phyloP scores from a whole-genome alignment of 2,888 invertebrate species.

The Andrena flavipes region DNA sequence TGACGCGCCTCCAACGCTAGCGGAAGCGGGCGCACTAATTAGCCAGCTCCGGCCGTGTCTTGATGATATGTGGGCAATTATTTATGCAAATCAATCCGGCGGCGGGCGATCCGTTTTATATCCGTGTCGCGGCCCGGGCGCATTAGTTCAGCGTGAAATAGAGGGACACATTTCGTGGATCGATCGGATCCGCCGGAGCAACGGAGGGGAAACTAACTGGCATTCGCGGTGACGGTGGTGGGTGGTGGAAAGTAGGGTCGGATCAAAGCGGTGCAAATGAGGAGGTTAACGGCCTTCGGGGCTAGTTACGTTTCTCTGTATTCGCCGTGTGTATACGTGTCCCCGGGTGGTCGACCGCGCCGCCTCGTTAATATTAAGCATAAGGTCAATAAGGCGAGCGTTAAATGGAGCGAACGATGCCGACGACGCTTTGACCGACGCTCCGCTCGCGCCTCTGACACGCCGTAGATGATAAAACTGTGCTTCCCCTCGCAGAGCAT shows the following conservation, averaged over 20 bases:
- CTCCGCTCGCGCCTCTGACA: background rate
- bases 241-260: constrained; percentile 71
- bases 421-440: constrained; percentile 18
- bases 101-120: constrained; percentile 63
- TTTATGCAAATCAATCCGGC: constrained; percentile 69
- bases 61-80: constrained; percentile 69
- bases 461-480: background rate
- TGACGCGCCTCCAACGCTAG: constrained; percentile 13
- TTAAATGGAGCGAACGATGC: constrained; percentile 45
- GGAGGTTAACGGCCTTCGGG: constrained; percentile 72
- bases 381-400: constrained; percentile 57
- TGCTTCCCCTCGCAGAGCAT: background rate
- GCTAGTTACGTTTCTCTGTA: constrained; percentile 65
- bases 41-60: constrained; percentile 50
- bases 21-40: constrained; percentile 59
- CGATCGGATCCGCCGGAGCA: constrained; percentile 61
- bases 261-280: constrained; percentile 76
- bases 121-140: constrained; percentile 29
- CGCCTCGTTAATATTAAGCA: constrained; percentile 62
- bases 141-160: constrained; percentile 72
- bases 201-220: constrained; percentile 51
- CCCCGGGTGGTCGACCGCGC: constrained; percentile 20
- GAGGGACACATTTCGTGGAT: constrained; percentile 68
- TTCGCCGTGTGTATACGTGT: constrained; percentile 32
- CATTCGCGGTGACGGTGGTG: background rate